A percentile compares a stretch with the other conserved stretches of the same genome.
phyloP scores from a whole-genome alignment of 2,888 invertebrate genomes.

The Cheilosia variabilis region DNA sequence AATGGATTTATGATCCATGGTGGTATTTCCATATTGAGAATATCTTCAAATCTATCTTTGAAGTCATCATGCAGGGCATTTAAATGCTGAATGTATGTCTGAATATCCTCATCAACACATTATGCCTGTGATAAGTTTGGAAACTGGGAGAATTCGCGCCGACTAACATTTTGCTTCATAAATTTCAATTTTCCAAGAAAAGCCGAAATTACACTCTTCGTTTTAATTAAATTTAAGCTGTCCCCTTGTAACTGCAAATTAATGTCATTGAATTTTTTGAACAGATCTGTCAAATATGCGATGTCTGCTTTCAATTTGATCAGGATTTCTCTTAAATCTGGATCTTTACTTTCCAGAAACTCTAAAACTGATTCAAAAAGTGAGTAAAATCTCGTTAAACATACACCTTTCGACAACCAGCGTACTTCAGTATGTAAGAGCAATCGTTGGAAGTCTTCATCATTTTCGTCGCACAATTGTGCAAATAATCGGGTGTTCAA shows the following conservation, averaged over 20 bases:
- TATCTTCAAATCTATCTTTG: no score
- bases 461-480: background rate
- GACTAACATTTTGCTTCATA: background rate
- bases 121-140: background rate
- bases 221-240: background rate
- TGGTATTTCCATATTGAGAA: background rate
- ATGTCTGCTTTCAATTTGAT: background rate
- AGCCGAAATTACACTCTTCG: background rate
- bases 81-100: background rate
- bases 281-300: background rate
- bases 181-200: background rate
- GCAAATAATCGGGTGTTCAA: background rate
- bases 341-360: background rate
- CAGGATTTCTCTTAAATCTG: no score
- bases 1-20: background rate
- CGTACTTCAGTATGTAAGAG: slow-evolving; percentile 33
- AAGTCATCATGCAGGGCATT: background rate
- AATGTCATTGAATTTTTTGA: background rate
- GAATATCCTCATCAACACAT: background rate
- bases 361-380: background rate
- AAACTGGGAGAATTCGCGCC: background rate
- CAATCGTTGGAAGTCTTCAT: slow-evolving; percentile 18
- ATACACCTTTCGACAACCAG: slow-evolving; percentile 24
- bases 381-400: background rate
- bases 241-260: background rate